These are phyloP conservation scores for Gymnogyps californianus DNA, from an alignment of 2,113 vertebrate genomes.

Conservation along the genomic window DNA sequence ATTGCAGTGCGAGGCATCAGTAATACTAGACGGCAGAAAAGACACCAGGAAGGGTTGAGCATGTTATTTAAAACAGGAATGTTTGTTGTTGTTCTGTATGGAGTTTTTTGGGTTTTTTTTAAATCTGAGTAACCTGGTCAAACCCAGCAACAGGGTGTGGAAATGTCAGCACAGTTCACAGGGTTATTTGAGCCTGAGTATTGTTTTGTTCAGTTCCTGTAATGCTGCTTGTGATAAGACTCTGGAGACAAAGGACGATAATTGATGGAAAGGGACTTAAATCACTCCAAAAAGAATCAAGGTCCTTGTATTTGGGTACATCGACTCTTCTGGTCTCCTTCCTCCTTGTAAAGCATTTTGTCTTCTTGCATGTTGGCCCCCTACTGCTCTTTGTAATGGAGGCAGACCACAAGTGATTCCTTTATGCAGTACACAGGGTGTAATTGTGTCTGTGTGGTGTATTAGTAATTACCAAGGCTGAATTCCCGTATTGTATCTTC, in stretches of 20 bases:
- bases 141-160: slow-evolving; percentile 83
- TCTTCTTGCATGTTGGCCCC: slow-evolving; percentile 66
- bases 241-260: slow-evolving; percentile 88
- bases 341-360: slow-evolving; percentile 74
- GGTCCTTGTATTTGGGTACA: slow-evolving; percentile 74
- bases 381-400: slow-evolving; percentile 76
- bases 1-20: not conserved
- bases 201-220: slow-evolving; percentile 93
- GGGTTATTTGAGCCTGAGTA: slow-evolving; percentile 81
- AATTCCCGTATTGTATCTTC: slow-evolving; percentile 93
- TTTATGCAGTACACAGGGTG: slow-evolving; percentile 91
- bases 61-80: not conserved
- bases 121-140: slow-evolving; percentile 68
- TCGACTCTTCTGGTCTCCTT: slow-evolving; percentile 74
- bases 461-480: slow-evolving; percentile 90
- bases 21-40: not conserved
- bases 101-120: not conserved
- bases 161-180: slow-evolving; percentile 84
- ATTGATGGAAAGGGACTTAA: slow-evolving; percentile 83
- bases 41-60: not conserved
- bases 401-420: slow-evolving; percentile 86
- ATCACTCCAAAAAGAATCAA: slow-evolving; percentile 78
- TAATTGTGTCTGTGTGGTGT: slow-evolving; percentile 90
- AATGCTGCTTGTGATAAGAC: slow-evolving; percentile 88
- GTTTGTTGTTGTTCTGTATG: not conserved